Base-by-base conservation (phyloP, 2,888 invertebrate genomes). In the Aphodius sticticus region DNA sequence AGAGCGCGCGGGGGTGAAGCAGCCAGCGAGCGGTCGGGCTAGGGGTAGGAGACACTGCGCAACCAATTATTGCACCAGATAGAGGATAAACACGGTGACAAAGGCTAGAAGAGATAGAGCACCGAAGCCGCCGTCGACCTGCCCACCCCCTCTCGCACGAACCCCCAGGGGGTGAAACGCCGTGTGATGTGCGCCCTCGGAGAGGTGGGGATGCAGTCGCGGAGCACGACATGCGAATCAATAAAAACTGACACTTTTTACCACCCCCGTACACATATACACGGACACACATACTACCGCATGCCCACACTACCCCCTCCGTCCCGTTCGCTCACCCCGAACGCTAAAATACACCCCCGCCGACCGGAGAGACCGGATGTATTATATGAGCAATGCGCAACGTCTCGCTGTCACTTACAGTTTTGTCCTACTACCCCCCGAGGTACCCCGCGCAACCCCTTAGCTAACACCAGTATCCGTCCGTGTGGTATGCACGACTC, bases 171-270 rank as follows among this genome's bases (percentile, higher is more conserved):
- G 53, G 53, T 53, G 53, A 53, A 53, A 53, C 53, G 53, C 53
- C 53, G 53, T 53, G 53, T 53, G 53, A 75, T 16, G 70, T 76
- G 80, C 76, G 77, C 78, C 75, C 77, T 77, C 78, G 81, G 80
- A 80, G 80, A 80, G 78, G 82, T 78, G 81, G 79, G 81, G 81
- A 81, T 78, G 79, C 70, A 74, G 77, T 78, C 76, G 76, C 70
- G 78, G 81, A 79, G 76, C 85, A 85, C 85, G 84, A 85, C 86
- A 85, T 84, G 83, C 86, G 86, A 87, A 87, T 87, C 87, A 87
- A 87, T 87, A 87, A 87, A 87, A 87, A 87, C 86, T 87, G 87
- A 87, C 87, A 87, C 87, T 87, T 87, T 84, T 87, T 85, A 78
- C 77, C 81, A 72, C 81, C 77, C 69, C 26, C 16, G 36, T 37